Base-by-base conservation (phyloP, 2,888 invertebrate genomes). In the Pegoplata infirma region DNA sequence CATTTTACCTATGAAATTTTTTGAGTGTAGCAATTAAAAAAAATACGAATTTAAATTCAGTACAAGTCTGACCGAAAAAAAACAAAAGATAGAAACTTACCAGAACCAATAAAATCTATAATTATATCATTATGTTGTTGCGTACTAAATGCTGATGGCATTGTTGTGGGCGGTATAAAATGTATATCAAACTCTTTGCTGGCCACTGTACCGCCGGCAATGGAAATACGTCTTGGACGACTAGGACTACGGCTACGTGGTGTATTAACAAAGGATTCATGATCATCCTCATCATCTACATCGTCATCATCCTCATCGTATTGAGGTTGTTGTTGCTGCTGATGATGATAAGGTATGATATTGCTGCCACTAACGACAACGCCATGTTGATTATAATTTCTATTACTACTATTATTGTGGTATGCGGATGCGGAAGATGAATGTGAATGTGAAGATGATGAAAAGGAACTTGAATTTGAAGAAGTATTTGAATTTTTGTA, bases 81-180 rank as follows among this genome's bases (percentile, higher is more conserved):
- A 25, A 49, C 66, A n/a, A n/a, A n/a, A n/a, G n/a, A n/a, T n/a
- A n/a, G n/a, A n/a, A n/a, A 90, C 91, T 91, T 87, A 93, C 93
- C 92, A 85, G 90, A 90, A 82, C 92, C 92, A 84, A 93, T 91
- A 84, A 92, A 93, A 82, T 91, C 91, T 75, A 93, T 92, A 83
- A 93, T 92, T 83, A 92, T 92, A 83, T 92, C 92, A 84, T 92
- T 91, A 86, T 92, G 92, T 72, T 85, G 85, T 68, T 84, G 81
- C 61, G 87, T 91, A 91, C 83, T 90, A 88, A 84, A 82, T 81
- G 83, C 84, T 63, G 82, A 81, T 74, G 85, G 81, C 80, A 83
- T 81, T 47, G 82, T 90, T 49, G 82, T 90, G 88, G 86, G 86
- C 75, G 85, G 83, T 82, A 85, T 83, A 83, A 84, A 86, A 78